A percentile compares a stretch with the other conserved stretches of the same genome.
Evolutionary conservation across 2,888 invertebrate genomes (phyloP).

Genomic region (Parnassius apollo): DNA sequence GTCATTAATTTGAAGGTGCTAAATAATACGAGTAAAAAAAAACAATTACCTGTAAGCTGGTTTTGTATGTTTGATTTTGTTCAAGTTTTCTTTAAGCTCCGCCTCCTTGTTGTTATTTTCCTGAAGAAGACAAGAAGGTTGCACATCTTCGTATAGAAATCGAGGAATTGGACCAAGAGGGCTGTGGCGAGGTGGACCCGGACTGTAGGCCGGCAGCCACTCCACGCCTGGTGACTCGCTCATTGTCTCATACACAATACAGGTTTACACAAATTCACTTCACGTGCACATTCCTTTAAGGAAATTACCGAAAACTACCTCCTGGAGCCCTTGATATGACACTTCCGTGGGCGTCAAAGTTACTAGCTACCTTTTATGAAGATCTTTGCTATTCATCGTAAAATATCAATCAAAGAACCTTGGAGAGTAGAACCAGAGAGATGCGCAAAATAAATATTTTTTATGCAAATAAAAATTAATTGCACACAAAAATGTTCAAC

Average conservation of each 20-base stretch:
- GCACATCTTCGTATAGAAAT: slow-evolving; percentile 74
- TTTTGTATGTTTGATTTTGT: slow-evolving; percentile 78
- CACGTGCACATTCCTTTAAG: slow-evolving; percentile 34
- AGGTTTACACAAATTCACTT: slow-evolving; percentile 44
- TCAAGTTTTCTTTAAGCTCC: slow-evolving; percentile 68
- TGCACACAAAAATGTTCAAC: slow-evolving; percentile 46
- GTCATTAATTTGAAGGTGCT: slow-evolving; percentile 36
- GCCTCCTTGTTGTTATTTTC: slow-evolving; percentile 74
- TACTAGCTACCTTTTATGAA: slow-evolving; percentile 69
- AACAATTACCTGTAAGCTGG: slow-evolving; percentile 78
- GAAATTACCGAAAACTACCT: slow-evolving; percentile 40
- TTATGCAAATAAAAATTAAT: slow-evolving; percentile 45
- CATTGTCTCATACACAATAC: slow-evolving; percentile 65
- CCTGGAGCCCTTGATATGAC: slow-evolving; percentile 43
- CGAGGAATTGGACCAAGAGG: slow-evolving; percentile 74
- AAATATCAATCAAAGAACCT: slow-evolving; percentile 69
- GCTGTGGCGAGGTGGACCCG: slow-evolving; percentile 76
- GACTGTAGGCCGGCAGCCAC: slow-evolving; percentile 78
- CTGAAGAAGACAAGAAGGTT: slow-evolving; percentile 62
- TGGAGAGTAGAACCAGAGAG: slow-evolving; percentile 65
- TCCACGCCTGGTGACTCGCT: slow-evolving; percentile 77
- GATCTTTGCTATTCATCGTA: slow-evolving; percentile 66
- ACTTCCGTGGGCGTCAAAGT: slow-evolving; percentile 55
- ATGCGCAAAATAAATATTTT: slow-evolving; percentile 44
- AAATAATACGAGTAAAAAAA: slow-evolving; percentile 42